These are phyloP conservation scores for Lithophane socia DNA, from an alignment of 2,888 invertebrate genomes.

Conservation along the genomic window DNA sequence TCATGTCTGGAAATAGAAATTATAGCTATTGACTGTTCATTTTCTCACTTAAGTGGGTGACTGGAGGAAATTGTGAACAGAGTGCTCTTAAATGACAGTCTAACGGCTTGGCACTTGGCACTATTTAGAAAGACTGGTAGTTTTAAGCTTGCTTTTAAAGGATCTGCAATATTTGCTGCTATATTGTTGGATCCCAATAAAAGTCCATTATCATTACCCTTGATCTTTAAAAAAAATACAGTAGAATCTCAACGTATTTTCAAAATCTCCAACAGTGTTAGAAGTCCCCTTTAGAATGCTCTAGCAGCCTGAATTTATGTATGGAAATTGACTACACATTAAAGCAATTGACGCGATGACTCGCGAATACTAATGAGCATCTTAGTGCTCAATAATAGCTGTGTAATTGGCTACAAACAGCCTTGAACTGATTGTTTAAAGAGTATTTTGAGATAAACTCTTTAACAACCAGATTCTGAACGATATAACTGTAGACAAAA, in stretches of 20 bases:
- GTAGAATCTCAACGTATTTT: not conserved
- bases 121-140: conserved; percentile 4
- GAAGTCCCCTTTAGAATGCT: conserved; percentile 19
- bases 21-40: conserved; percentile 20
- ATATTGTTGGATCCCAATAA: not conserved
- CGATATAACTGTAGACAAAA: conserved; percentile 1
- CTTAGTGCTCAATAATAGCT: conserved; percentile 16
- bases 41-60: conserved; percentile 21
- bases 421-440: conserved; percentile 19
- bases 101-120: conserved; percentile 7
- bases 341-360: conserved; percentile 42
- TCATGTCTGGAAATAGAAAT: conserved; percentile 4
- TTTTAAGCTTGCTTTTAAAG: not conserved
- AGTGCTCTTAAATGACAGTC: conserved; percentile 20
- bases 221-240: not conserved
- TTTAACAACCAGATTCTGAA: not conserved
- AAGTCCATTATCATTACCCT: not conserved
- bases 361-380: conserved; percentile 40
- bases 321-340: conserved; percentile 42
- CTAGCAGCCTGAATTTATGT: conserved; percentile 8
- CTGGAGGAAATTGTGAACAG: conserved; percentile 10
- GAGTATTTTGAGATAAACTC: conserved; percentile 1
- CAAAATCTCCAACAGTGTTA: not conserved
- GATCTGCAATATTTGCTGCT: not conserved
- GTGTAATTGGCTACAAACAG: conserved; percentile 11